Base-by-base conservation (phyloP, 2,113 vertebrate species). In the Cyrtonyx montezumae region DNA sequence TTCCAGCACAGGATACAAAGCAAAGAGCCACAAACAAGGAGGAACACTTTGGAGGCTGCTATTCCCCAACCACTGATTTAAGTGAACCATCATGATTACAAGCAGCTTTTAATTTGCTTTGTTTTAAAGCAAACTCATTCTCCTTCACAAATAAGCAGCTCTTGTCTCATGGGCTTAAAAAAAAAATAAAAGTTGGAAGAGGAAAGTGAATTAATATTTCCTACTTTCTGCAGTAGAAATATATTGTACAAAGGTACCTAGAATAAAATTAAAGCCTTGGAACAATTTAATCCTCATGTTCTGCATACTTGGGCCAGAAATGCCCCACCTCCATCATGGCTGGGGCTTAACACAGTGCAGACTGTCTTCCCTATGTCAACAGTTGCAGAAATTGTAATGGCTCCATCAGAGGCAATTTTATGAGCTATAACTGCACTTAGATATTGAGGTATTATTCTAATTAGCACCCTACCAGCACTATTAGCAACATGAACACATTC, bases 261-360 rank as follows among this genome's bases (percentile, higher is more conserved):
- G 5, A 13, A 23, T 22, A 32, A 55, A 69, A 36, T 26, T 14
- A 70, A 55, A 66, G 13, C 23, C 46, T 49, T 0, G 1, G 63
- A 26, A 12, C 51, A 63, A 40, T 49, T 69, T 32, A 34, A 37
- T 34, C 56, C 61, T 37, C 34, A 48, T 15, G 18, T 42, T 43
- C 77, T 61, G 16, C 61, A 37, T 7, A 21, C 16, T 22, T 13
- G n/a, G 40, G 34, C 15, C 18, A 25, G 77, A 48, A 46, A 26
- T 0, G 30, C 4, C 25, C 49, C 42, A 40, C 36, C 74, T 45
- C 20, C 49, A 37, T 16, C 11, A 32, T 2, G 13, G 42, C 13
- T 4, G 23, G 40, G 36, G 20, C 78, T 66, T 28, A 34, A 7
- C 22, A 9, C 0, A 0, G 34, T 22, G 10, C 62, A 59, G n/a